A percentile compares a stretch with the other conserved stretches of the same genome.
Evolutionary conservation across 1,140 invertebrate genomes (phyloP).

Genomic region (Musca vetustissima): DNA sequence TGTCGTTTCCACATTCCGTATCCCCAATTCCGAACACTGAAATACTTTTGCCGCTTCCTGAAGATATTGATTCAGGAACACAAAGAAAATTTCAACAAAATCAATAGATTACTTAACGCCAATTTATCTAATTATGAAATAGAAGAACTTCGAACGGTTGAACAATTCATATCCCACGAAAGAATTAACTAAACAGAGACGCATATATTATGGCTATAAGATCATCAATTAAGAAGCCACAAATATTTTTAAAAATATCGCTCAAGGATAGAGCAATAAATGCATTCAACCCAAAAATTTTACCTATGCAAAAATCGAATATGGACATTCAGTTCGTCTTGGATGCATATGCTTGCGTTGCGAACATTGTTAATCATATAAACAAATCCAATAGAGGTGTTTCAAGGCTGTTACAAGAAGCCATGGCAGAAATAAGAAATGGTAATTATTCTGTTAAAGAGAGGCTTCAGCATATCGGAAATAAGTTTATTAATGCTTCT

Average conservation of each 20-base stretch:
- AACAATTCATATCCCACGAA: too few relatives aligned
- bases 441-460: neutral
- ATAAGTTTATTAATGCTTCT: too few relatives aligned
- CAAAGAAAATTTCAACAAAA: too few relatives aligned
- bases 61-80: too few relatives aligned
- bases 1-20: neutral
- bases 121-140: too few relatives aligned
- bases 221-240: slow-evolving; percentile 20
- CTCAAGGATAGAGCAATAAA: slow-evolving; percentile 36
- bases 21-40: neutral
- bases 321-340: slow-evolving; percentile 48
- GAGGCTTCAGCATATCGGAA: neutral
- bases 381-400: slow-evolving; percentile 1
- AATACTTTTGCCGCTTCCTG: too few relatives aligned
- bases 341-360: slow-evolving; percentile 36
- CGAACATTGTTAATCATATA: slow-evolving; percentile 31
- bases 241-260: slow-evolving; percentile 29
- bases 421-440: neutral
- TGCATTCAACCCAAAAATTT: slow-evolving; percentile 37
- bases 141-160: too few relatives aligned
- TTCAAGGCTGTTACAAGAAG: neutral
- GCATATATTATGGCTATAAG: slow-evolving; percentile 21
- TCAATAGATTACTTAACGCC: too few relatives aligned
- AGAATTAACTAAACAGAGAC: neutral
- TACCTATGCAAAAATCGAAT: slow-evolving; percentile 38